phyloP scores from a whole-genome alignment of 2,797 vertebrate genomes.

The Euthynnus affinis region DNA sequence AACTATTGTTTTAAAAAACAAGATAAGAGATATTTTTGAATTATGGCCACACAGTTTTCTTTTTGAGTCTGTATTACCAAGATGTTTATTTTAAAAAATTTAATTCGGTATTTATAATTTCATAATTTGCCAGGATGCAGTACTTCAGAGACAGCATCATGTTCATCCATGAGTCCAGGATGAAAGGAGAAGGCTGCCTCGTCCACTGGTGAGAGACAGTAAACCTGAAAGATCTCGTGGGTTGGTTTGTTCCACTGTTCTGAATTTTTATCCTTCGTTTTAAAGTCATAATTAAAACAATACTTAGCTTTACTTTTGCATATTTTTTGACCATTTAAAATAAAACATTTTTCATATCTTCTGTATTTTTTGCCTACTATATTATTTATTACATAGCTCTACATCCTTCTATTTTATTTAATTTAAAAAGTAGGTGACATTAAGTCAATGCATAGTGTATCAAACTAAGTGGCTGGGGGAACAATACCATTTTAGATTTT shows the following conservation, averaged over 20 bases:
- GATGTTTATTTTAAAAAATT: too few relatives aligned
- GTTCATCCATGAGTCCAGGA: conserved; percentile 93
- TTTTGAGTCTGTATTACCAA: too few relatives aligned
- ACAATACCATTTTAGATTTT: neutral
- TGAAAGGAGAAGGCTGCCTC: conserved; percentile 91
- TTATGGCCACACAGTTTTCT: too few relatives aligned
- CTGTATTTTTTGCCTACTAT: neutral
- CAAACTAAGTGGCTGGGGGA: neutral
- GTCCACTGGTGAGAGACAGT: conserved; percentile 91
- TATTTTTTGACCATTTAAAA: too few relatives aligned
- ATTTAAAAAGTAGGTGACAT: neutral
- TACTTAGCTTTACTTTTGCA: neutral
- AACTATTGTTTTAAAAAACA: too few relatives aligned
- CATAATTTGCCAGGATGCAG: conserved; percentile 83
- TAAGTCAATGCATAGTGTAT: neutral
- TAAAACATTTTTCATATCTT: too few relatives aligned
- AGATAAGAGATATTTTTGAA: too few relatives aligned
- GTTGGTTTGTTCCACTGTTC: neutral
- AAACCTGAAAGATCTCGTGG: neutral
- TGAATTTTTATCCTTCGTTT: neutral
- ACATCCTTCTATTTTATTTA: neutral
- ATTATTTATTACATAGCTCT: neutral
- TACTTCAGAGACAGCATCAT: conserved; percentile 94
- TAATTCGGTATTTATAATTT: neutral
- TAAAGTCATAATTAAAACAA: neutral